These are phyloP conservation scores for Hydrotaea cyrtoneurina DNA, from an alignment of 2,888 invertebrate species.

Conservation along the genomic window DNA sequence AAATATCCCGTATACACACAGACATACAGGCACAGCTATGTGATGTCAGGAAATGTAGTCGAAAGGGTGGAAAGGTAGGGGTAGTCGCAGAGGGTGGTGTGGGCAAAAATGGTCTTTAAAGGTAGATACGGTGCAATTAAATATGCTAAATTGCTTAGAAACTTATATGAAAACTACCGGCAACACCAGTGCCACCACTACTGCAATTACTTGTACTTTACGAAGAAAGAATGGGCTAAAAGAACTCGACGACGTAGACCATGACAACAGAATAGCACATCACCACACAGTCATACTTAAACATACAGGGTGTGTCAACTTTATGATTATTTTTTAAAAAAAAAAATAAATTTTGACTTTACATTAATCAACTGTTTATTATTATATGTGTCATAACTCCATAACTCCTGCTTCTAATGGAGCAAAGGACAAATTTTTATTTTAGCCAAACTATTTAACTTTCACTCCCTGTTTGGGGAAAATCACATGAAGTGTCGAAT, in stretches of 20 bases:
- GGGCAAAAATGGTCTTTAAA: neutral
- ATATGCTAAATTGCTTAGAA: slow-evolving; percentile 36
- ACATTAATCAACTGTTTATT: no score
- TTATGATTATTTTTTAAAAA: no score
- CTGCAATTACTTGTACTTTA: slow-evolving; percentile 29
- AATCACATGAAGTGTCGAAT: no score
- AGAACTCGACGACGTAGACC: neutral
- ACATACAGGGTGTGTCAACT: neutral
- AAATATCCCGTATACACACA: neutral
- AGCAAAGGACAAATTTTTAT: no score
- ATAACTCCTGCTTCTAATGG: no score
- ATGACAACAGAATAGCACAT: neutral
- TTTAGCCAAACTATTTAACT: no score
- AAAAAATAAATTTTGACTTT: no score
- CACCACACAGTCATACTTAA: neutral
- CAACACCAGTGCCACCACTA: neutral
- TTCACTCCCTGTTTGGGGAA: no score
- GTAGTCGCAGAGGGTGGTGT: no score
- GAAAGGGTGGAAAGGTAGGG: neutral
- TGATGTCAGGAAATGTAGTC: neutral
- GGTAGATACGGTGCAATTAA: slow-evolving; percentile 25
- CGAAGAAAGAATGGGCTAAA: neutral
- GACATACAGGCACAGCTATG: neutral
- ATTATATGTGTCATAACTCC: no score
- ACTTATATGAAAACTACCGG: neutral